Evolutionary conservation across 2,113 vertebrate genomes (phyloP).

Genomic region (Cavia aperea): DNA sequence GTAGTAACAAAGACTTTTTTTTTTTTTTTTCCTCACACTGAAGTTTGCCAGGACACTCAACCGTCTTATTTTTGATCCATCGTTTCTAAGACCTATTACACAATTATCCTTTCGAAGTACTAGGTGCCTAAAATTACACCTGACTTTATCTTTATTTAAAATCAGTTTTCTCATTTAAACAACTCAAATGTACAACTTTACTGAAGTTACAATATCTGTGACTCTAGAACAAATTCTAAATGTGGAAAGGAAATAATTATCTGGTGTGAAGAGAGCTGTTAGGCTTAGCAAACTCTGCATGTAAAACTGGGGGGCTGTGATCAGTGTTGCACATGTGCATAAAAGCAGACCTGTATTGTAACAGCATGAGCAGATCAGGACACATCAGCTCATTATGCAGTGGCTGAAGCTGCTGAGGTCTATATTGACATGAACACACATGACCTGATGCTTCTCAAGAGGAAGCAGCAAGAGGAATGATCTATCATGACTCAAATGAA

Average conservation of each 20-base stretch:
- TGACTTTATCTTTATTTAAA: background rate
- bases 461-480: background rate
- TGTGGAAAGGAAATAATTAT: background rate
- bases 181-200: background rate
- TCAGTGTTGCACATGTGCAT: background rate
- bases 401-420: background rate
- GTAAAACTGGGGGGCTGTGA: too few relatives aligned
- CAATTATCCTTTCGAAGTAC: background rate
- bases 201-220: background rate
- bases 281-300: background rate
- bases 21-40: background rate
- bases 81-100: background rate
- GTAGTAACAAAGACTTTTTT: background rate
- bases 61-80: background rate
- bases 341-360: background rate
- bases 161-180: background rate
- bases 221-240: background rate
- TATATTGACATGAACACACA: background rate
- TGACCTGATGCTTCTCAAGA: background rate
- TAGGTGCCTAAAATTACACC: background rate
- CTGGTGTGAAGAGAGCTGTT: background rate
- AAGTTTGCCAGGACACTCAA: background rate
- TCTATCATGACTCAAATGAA: background rate
- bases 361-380: background rate
- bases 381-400: conserved; percentile 40